Base-by-base conservation (phyloP, 92 coral and sea anemone species). In the Umimayanthus kanabou region DNA sequence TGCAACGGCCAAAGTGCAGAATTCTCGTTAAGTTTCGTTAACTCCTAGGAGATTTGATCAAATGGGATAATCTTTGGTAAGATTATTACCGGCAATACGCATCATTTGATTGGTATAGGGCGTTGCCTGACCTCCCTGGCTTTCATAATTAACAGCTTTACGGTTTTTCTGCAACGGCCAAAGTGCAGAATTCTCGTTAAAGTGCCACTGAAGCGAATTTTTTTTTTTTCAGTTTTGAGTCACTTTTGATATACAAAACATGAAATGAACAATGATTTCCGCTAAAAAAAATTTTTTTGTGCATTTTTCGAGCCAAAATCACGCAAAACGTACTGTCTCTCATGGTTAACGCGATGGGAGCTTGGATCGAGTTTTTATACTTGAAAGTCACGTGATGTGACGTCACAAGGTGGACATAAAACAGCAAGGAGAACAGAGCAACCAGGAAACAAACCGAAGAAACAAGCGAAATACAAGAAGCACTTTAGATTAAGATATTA, bases 381-480 rank as follows among this genome's bases (percentile, higher is more conserved):
- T 64, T 64, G 5, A 64, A 64, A 64, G 70, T 64, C 70, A 64
- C 70, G 70, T 64, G 70, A 64, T 64, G 70, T 64, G 3, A 64
- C 70, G 72, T 66, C 72, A 66, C 72, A 66, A 66, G 28, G 4
- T 66, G 29, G 72, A 23, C 72, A 66, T 29, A 66, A 66, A 66
- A 66, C 72, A 66, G 72, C 72, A 66, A 66, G 26, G 70, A 64
- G 72, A 66, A 66, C 72, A 66, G 22, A 66, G 0, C 72, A 6
- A 43, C 5, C 49, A 39, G 26, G 4, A 16, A 4, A 66, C 4
- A 66, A 66, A 66, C 72, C 73, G 73, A 67, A 67, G 73, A 67
- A 67, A 67, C 30, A 67, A 67, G 73, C 73, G 73, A 67, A 67
- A 67, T 67, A 67, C 73, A 67, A 67, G 73, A 67, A 67, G 73